Percentiles rank a stretch among this genome's conserved stretches.
phyloP scores from a whole-genome alignment of 2,797 vertebrate genomes.

The Ispidina lecontei region DNA sequence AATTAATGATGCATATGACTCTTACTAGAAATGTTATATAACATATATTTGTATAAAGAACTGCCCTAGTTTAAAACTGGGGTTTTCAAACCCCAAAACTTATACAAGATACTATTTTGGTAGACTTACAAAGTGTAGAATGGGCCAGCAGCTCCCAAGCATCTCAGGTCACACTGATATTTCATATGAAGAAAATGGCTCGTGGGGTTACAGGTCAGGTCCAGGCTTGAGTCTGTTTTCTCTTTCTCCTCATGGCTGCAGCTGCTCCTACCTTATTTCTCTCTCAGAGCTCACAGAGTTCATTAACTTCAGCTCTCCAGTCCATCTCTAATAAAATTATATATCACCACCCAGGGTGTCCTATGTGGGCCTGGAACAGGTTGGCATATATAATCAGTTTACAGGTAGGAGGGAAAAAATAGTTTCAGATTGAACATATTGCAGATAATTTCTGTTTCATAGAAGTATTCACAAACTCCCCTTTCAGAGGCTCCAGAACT shows the following conservation, averaged over 20 bases:
- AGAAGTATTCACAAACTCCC: neutral
- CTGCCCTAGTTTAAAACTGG: neutral
- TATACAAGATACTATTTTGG: neutral
- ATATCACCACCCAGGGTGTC: neutral
- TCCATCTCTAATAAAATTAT: neutral
- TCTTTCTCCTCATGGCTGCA: neutral
- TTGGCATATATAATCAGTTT: neutral
- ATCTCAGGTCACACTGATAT: neutral
- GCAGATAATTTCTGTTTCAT: neutral
- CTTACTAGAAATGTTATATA: neutral
- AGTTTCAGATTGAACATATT: neutral
- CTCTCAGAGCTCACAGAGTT: neutral
- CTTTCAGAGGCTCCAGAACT: neutral
- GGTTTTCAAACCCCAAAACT: neutral
- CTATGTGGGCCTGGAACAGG: neutral
- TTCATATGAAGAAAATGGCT: neutral
- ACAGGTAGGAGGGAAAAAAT: neutral
- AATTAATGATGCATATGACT: neutral
- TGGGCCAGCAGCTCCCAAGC: neutral
- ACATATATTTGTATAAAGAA: neutral
- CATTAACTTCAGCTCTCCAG: neutral
- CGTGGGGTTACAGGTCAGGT: neutral
- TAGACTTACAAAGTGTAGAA: neutral
- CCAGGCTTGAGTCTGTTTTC: neutral
- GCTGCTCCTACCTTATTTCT: neutral